Percentiles rank a stretch among this genome's conserved stretches.
phyloP scores from a whole-genome alignment of 1,140 invertebrate genomes.

The Drosophila chauvacae region DNA sequence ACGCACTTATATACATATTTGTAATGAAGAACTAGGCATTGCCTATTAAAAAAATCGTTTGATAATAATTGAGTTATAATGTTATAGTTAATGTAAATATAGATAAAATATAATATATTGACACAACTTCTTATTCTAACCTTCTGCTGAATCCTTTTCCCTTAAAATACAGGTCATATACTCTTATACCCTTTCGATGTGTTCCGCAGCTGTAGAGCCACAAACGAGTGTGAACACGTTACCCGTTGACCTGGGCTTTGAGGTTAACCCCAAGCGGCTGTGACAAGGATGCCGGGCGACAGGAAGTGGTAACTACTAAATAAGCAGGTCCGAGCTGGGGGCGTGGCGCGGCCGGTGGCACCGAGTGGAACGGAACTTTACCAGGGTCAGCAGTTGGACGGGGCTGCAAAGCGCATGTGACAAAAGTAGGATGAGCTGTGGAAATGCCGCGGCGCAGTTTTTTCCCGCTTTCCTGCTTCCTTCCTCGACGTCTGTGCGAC shows the following conservation, averaged over 20 bases:
- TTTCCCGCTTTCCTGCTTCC: background rate
- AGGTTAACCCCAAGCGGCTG: conserved; percentile 43
- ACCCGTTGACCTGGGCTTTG: conserved; percentile 26
- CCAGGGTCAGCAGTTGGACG: conserved; percentile 34
- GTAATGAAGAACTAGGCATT: no score
- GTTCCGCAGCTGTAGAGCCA: conserved; percentile 8
- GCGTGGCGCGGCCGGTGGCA: conserved; percentile 51
- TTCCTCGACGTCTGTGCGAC: conserved; percentile 18
- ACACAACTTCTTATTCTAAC: background rate
- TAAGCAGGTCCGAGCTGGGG: conserved; percentile 50
- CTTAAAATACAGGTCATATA: no score
- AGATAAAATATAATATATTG: background rate
- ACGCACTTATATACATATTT: no score
- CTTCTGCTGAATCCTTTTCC: no score
- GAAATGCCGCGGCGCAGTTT: conserved; percentile 31
- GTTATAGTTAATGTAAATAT: background rate
- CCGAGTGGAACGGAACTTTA: conserved; percentile 41
- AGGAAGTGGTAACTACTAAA: conserved; percentile 62
- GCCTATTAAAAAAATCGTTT: no score
- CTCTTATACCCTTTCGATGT: conserved; percentile 10
- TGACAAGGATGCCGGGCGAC: conserved; percentile 48
- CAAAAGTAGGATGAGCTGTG: conserved; percentile 61
- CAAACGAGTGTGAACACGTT: conserved; percentile 55
- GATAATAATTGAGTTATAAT: no score
- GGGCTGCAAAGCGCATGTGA: conserved; percentile 49